Percentiles rank a stretch among this genome's conserved stretches.
Conservation (phyloP, 2,888 invertebrate species). For the Tenthredo livida region DNA sequence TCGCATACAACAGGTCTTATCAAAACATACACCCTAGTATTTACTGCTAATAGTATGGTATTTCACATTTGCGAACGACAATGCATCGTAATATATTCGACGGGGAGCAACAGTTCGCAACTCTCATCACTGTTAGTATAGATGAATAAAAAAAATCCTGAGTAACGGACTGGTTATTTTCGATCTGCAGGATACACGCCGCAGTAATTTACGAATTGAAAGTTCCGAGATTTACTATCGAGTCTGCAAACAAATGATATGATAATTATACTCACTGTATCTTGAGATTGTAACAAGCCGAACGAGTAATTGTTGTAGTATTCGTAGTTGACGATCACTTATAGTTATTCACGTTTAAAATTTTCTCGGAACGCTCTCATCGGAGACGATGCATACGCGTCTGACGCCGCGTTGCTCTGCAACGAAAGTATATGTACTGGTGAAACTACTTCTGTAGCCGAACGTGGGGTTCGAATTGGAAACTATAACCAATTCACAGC, state of each 20-base stretch:
- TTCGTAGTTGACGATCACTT: not conserved
- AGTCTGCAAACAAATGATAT: not conserved
- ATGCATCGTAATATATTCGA: not conserved
- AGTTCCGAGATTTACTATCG: not conserved
- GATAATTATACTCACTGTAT: not conserved
- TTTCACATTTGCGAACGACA: not conserved
- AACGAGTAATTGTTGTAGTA: not conserved
- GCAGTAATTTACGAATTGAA: not conserved
- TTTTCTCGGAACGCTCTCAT: slow-evolving; percentile 11
- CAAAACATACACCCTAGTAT: not conserved
- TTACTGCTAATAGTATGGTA: not conserved
- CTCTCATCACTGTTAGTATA: not conserved
- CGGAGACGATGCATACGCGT: slow-evolving; percentile 24
- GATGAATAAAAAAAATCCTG: not conserved
- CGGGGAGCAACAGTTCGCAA: not conserved
- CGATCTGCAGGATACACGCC: not conserved
- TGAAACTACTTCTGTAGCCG: not conserved
- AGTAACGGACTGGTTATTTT: not conserved
- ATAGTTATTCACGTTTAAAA: slow-evolving; percentile 11
- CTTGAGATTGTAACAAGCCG: not conserved
- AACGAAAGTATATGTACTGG: too few relatives aligned
- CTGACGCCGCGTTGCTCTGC: slow-evolving; percentile 33
- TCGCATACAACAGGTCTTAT: not conserved
- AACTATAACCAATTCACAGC: not conserved
- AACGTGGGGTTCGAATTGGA: not conserved